These are phyloP conservation scores for Trissolcus brochymenae DNA, from an alignment of 2,888 invertebrate species.

Conservation along the genomic window DNA sequence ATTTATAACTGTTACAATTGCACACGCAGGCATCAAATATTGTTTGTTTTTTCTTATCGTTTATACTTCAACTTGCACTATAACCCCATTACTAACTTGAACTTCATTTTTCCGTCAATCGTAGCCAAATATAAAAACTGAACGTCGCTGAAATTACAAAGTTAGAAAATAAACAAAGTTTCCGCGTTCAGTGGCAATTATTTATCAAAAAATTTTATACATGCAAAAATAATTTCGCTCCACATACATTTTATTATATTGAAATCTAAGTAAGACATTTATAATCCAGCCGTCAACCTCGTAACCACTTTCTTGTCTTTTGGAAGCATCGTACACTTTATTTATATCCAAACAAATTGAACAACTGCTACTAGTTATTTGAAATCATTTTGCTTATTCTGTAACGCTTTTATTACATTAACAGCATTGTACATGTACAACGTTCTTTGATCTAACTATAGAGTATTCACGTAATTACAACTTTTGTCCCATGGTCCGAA, in stretches of 20 bases:
- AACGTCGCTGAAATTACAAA: slow-evolving; percentile 24
- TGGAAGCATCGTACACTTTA: slow-evolving; percentile 41
- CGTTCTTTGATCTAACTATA: slow-evolving; percentile 44
- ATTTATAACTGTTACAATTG: slow-evolving; percentile 39
- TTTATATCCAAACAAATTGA: slow-evolving; percentile 26
- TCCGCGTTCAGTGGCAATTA: slow-evolving; percentile 7
- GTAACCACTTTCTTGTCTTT: slow-evolving; percentile 4
- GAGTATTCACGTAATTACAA: slow-evolving; percentile 52
- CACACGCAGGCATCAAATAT: slow-evolving; percentile 31
- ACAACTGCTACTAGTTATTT: slow-evolving; percentile 19
- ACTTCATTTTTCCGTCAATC: slow-evolving; percentile 9
- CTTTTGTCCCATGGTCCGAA: slow-evolving; percentile 11
- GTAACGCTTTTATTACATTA: slow-evolving; percentile 45
- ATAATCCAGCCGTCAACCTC: slow-evolving; percentile 25
- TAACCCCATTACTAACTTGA: slow-evolving; percentile 7
- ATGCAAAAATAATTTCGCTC: slow-evolving; percentile 32
- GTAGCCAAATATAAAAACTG: slow-evolving; percentile 22
- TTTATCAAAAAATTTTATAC: slow-evolving; percentile 24
- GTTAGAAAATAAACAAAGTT: slow-evolving; percentile 33
- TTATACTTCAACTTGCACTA: slow-evolving; percentile 34
- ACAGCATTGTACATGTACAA: slow-evolving; percentile 47
- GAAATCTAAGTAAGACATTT: slow-evolving; percentile 44
- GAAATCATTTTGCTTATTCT: slow-evolving; percentile 11
- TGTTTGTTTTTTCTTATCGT: slow-evolving; percentile 16
- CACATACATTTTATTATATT: slow-evolving; percentile 11